phyloP scores from a whole-genome alignment of 2,888 invertebrate genomes.

The Tachina lurida region DNA sequence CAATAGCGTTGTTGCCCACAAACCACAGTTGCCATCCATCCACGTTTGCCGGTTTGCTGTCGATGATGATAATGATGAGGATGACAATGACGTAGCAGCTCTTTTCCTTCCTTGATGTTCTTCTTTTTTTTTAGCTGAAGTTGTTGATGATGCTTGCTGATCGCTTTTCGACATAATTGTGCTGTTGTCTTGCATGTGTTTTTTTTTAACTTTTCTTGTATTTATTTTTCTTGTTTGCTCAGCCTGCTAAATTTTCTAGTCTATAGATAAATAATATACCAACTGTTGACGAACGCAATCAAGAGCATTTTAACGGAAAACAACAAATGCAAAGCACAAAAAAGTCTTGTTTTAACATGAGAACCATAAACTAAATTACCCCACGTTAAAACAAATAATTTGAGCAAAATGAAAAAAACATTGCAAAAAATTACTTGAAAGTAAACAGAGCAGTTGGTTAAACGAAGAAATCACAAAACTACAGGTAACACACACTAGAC shows the following conservation, averaged over 20 bases:
- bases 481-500: constrained; percentile 59
- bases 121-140: constrained; percentile 2
- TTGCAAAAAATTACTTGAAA: constrained; percentile 37
- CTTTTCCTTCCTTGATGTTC: constrained; percentile 39
- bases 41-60: constrained; percentile 22
- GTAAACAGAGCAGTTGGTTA: constrained; percentile 49
- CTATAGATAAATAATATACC: constrained; percentile 66
- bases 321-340: constrained; percentile 7
- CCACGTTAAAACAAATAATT: constrained; percentile 68
- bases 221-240: constrained; percentile 24
- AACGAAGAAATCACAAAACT: constrained; percentile 51
- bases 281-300: constrained; percentile 71
- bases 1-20: constrained; percentile 40
- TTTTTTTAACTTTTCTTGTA: neutral
- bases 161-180: constrained; percentile 67
- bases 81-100: constrained; percentile 63
- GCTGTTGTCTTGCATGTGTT: constrained; percentile 47
- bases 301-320: constrained; percentile 54
- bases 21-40: constrained; percentile 35
- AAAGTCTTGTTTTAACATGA: constrained; percentile 61
- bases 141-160: constrained; percentile 61
- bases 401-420: constrained; percentile 22
- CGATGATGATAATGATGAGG: constrained; percentile 50
- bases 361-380: constrained; percentile 66
- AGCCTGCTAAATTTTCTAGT: constrained; percentile 62